Base-by-base conservation (phyloP, 2,888 invertebrate genomes). In the Baronia brevicornis region DNA sequence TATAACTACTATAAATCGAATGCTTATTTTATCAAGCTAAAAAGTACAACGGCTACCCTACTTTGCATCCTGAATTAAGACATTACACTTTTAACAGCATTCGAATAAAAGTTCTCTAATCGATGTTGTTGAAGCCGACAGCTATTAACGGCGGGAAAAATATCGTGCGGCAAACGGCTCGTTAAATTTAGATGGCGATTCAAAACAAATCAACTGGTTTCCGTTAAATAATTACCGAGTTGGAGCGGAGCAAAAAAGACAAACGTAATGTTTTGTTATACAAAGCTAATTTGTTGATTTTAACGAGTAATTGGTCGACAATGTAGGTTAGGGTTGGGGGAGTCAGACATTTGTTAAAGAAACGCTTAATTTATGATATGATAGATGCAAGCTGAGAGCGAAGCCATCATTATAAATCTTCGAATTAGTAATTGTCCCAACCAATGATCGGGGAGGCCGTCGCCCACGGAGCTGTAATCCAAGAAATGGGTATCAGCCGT, bases 291-390 rank as follows among this genome's bases (percentile, higher is more conserved):
- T 73, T 73, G 79, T 75, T 73, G 61, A 69, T 68, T 27, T 63
- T 68, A 63, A 60, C 60, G 55, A 53, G 64, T 71, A 70, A 79
- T 79, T 70, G 64, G 49, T 47, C 59, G 61, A 78, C 77, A 70
- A 60, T 70, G 78, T 75, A 56, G 38, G 32, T 23, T 62, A 79
- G 77, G 79, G 79, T 23, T 71, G 63, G 1, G 50, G 29, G n/a
- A n/a, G 24, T 4, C 3, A 5, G 2, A 0, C 15, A n/a, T 4
- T n/a, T 26, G 7, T 28, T 28, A 14, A 5, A 19, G 5, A 5
- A 2, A 12, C 13, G n/a, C 3, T 12, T 4, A 4, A 23, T 7
- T 10, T 9, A 7, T n/a, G n/a, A n/a, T n/a, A n/a, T n/a, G n/a
- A n/a, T n/a, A n/a, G n/a, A n/a, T n/a, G n/a, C n/a, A n/a, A n/a